A percentile compares a stretch with the other conserved stretches of the same genome.
phyloP scores from a whole-genome alignment of 2,888 invertebrate species.

The Shargacucullia verbasci region DNA sequence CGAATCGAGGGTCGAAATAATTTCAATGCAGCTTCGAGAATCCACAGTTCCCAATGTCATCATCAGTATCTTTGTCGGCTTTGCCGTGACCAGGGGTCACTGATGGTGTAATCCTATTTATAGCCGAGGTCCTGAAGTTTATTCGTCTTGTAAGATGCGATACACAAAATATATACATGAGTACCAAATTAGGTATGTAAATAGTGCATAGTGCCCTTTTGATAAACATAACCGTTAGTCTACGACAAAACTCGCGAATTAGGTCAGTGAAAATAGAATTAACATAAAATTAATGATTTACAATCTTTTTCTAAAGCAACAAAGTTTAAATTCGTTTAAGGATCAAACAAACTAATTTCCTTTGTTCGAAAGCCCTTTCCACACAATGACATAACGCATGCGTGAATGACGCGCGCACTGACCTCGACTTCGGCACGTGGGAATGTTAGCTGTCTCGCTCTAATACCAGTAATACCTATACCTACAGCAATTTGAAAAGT shows the following conservation, averaged over 20 bases:
- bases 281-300: constrained; percentile 14
- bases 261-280: constrained; percentile 46
- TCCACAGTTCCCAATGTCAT: too few relatives aligned
- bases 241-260: constrained; percentile 41
- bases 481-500: constrained; percentile 34
- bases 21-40: too few relatives aligned
- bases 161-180: not conserved
- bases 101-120: too few relatives aligned
- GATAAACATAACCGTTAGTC: constrained; percentile 28
- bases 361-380: constrained; percentile 70
- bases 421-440: constrained; percentile 63
- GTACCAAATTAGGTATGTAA: constrained; percentile 5
- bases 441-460: constrained; percentile 53
- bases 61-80: too few relatives aligned
- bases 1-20: too few relatives aligned
- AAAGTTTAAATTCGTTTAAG: constrained; percentile 40
- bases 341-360: constrained; percentile 51
- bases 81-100: too few relatives aligned
- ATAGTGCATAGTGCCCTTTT: constrained; percentile 23
- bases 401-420: constrained; percentile 66
- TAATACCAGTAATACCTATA: constrained; percentile 40
- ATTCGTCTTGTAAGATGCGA: too few relatives aligned
- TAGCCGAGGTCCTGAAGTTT: too few relatives aligned
- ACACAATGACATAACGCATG: constrained; percentile 63
- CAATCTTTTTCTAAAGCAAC: constrained; percentile 9